phyloP scores from a whole-genome alignment of 2,113 vertebrate species.

The Halichoeres trimaculatus region DNA sequence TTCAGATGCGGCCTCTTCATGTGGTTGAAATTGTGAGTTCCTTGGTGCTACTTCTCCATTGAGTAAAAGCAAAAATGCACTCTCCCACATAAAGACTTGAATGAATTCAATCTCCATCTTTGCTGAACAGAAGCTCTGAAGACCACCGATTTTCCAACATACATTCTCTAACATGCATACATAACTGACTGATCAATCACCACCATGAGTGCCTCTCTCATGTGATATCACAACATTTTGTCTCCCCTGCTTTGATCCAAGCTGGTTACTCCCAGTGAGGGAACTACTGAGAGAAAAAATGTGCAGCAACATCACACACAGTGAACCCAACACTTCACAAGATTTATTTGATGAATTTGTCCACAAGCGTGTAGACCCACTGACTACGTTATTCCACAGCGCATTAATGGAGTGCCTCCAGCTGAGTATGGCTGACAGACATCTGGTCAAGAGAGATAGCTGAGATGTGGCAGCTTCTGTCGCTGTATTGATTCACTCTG shows the following conservation, averaged over 20 bases:
- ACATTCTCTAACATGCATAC: conserved; percentile 14
- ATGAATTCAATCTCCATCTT: conserved; percentile 24
- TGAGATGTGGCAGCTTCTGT: conserved; percentile 70
- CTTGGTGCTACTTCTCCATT: conserved; percentile 53
- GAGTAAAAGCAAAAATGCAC: conserved; percentile 25
- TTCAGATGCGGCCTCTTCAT: conserved; percentile 59
- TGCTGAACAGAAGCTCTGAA: not conserved
- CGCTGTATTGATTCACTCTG: conserved; percentile 73
- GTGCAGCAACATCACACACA: conserved; percentile 54
- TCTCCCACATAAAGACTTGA: conserved; percentile 18
- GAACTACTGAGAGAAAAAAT: conserved; percentile 63
- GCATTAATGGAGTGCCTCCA: conserved; percentile 73
- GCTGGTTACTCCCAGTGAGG: conserved; percentile 59
- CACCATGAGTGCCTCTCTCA: conserved; percentile 34
- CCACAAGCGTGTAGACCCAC: conserved; percentile 60
- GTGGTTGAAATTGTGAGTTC: conserved; percentile 55
- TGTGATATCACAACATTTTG: conserved; percentile 45
- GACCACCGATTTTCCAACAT: not conserved
- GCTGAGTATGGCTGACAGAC: conserved; percentile 74
- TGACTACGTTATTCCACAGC: conserved; percentile 66
- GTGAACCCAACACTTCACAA: conserved; percentile 62
- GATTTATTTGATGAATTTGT: conserved; percentile 64
- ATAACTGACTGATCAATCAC: conserved; percentile 59
- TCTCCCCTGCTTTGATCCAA: conserved; percentile 58
- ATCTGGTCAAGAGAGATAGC: conserved; percentile 68